Conservation (phyloP, 2,113 vertebrate genomes). For the Gymnarchus niloticus region DNA sequence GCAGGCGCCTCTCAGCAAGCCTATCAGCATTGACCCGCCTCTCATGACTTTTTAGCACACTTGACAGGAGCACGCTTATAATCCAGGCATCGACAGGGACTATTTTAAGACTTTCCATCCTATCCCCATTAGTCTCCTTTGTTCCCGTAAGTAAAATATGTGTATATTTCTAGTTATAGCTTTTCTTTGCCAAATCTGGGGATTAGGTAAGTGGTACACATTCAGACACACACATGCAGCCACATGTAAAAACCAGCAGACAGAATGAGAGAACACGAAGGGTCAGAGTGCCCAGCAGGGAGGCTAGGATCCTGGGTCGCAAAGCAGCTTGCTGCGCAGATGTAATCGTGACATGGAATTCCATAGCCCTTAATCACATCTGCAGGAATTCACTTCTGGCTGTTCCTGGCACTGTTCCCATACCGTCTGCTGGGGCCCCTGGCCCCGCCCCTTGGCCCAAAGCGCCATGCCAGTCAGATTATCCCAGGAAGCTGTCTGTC, state of each 20-base stretch:
- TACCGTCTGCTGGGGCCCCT: background rate
- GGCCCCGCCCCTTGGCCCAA: background rate
- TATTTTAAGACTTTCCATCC: background rate
- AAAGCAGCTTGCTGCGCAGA: background rate
- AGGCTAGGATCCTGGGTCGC: background rate
- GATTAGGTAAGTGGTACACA: background rate
- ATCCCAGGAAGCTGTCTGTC: background rate
- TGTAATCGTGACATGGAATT: conserved; percentile 6
- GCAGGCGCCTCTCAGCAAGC: background rate
- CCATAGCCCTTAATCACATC: background rate
- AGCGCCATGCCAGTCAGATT: background rate
- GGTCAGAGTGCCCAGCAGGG: background rate
- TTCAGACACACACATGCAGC: background rate
- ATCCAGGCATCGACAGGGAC: background rate
- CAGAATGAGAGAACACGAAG: background rate
- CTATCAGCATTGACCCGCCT: background rate
- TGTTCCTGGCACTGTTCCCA: background rate
- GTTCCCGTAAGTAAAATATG: background rate
- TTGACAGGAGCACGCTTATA: background rate
- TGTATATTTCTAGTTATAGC: too few relatives aligned
- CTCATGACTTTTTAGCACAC: background rate
- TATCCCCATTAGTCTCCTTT: background rate
- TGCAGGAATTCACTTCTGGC: background rate
- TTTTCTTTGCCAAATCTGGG: background rate
- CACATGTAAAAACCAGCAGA: background rate